Conservation (phyloP, 2,113 vertebrate genomes). For the Bos javanicus region DNA sequence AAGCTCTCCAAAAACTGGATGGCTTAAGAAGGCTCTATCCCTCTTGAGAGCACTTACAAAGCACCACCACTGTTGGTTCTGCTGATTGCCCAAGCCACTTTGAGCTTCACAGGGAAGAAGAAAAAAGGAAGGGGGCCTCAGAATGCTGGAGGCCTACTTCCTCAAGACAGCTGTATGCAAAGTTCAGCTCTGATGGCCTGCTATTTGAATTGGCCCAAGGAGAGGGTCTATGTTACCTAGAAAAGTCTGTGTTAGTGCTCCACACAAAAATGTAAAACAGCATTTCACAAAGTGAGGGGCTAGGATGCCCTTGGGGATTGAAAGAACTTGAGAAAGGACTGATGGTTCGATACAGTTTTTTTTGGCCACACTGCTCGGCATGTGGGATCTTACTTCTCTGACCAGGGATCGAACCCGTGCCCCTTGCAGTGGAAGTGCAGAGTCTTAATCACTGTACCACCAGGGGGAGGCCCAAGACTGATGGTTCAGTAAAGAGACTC, state of each 20-base stretch:
- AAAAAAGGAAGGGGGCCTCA: not conserved
- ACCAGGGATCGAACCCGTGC: not conserved
- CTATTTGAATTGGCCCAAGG: slow-evolving; percentile 18
- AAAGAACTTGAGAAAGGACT: not conserved
- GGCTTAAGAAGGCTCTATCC: not conserved
- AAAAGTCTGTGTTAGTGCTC: not conserved
- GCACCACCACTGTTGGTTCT: slow-evolving; percentile 6
- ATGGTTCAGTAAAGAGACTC: slow-evolving; percentile 6
- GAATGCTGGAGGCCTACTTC: not conserved
- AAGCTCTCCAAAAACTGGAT: slow-evolving; percentile 27
- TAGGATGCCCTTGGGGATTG: not conserved
- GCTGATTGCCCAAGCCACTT: not conserved
- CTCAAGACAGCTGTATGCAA: not conserved
- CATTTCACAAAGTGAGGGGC: not conserved
- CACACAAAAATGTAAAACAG: not conserved
- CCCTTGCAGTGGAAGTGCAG: not conserved
- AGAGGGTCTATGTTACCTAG: not conserved
- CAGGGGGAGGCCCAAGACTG: not conserved
- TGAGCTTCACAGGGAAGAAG: not conserved
- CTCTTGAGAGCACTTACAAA: slow-evolving; percentile 28
- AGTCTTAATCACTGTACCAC: not conserved
- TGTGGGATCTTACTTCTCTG: not conserved
- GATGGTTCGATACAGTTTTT: not conserved
- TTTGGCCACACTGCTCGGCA: not conserved
- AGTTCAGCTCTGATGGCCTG: not conserved